Percentiles rank a stretch among this genome's conserved stretches.
Conservation (phyloP, 1,140 invertebrate species). For the Lepidurus packardi region DNA sequence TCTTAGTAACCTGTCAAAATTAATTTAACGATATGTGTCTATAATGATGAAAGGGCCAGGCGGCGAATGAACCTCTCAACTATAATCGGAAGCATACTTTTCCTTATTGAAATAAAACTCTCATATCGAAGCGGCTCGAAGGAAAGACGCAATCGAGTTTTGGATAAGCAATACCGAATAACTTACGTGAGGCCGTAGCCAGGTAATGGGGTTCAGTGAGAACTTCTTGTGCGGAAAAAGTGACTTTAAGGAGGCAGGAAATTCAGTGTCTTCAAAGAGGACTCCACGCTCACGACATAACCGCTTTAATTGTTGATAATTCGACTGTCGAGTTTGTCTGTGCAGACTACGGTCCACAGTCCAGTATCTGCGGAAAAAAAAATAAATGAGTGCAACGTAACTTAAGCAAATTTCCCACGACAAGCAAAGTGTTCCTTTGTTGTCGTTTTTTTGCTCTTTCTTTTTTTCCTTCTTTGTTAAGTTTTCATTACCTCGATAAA, state of each 20-base stretch:
- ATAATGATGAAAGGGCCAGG: not conserved
- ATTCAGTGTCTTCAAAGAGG: constrained; percentile 64
- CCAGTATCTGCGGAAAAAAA: constrained; percentile 50
- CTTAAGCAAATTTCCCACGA: not conserved
- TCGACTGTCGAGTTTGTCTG: constrained; percentile 43
- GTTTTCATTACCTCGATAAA: constrained; percentile 32
- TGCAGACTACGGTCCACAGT: constrained; percentile 50
- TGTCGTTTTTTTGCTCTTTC: not conserved
- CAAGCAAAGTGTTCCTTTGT: not conserved
- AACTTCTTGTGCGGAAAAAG: constrained; percentile 56
- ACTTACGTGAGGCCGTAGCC: constrained; percentile 58
- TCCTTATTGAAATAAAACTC: constrained; percentile 23
- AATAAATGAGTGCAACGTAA: not conserved
- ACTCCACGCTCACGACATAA: constrained; percentile 53
- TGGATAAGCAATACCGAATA: not conserved
- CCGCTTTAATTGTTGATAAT: constrained; percentile 51
- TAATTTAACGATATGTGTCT: not conserved
- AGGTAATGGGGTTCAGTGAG: constrained; percentile 51
- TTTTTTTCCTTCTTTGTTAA: not conserved
- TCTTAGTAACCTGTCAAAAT: not conserved
- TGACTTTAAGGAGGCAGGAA: constrained; percentile 52
- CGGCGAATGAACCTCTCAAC: too few relatives aligned
- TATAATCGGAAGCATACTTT: not conserved
- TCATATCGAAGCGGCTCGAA: not conserved
- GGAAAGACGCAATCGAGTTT: not conserved